These are phyloP conservation scores for Malurus cyaneus DNA, from an alignment of 2,113 vertebrate species.

Conservation along the genomic window DNA sequence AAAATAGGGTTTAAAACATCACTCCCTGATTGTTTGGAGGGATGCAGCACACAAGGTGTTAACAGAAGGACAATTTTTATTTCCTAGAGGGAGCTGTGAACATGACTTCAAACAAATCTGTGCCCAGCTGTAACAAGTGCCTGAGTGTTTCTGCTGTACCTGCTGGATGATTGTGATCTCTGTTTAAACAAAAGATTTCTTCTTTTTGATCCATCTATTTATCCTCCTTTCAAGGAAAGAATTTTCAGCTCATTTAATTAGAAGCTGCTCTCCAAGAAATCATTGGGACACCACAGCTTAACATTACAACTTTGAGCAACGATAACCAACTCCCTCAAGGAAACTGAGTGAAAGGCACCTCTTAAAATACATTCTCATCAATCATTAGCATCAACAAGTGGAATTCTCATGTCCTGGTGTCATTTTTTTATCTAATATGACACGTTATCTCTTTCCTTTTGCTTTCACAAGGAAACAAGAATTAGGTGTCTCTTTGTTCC, in stretches of 20 bases:
- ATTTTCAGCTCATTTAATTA: not conserved
- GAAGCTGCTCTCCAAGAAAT: not conserved
- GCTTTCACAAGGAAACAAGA: not conserved
- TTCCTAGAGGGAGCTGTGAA: not conserved
- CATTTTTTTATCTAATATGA: not conserved
- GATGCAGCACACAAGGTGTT: not conserved
- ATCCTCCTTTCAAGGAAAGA: not conserved
- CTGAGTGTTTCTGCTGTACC: not conserved
- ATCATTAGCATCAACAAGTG: not conserved
- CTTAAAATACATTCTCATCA: not conserved
- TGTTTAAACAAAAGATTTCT: slow-evolving; percentile 29
- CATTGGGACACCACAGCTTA: not conserved
- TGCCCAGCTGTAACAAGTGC: not conserved
- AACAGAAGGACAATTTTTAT: not conserved
- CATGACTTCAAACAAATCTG: not conserved
- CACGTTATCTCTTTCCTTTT: not conserved
- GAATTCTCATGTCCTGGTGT: not conserved
- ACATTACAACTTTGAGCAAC: not conserved
- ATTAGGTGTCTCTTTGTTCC: not conserved
- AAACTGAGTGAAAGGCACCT: not conserved
- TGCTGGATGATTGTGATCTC: not conserved
- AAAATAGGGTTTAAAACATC: not conserved
- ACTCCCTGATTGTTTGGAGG: not conserved
- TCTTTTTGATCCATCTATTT: slow-evolving; percentile 17
- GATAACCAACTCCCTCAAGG: not conserved